phyloP scores from a whole-genome alignment of 2,888 invertebrate species.

The Mechanitis mazaeus region DNA sequence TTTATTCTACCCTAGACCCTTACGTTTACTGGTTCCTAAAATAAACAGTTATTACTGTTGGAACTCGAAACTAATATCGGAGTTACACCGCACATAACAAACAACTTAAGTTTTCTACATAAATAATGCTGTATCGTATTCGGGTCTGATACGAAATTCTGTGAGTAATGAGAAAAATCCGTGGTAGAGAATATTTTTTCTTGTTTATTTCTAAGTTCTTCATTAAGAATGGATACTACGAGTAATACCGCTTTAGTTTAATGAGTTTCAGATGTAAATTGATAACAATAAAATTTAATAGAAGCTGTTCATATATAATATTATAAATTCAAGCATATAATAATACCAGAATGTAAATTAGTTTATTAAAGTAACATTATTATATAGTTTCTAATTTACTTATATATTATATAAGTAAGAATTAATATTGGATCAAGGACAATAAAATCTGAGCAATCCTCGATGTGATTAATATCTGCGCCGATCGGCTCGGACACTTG shows the following conservation, averaged over 20 bases:
- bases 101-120: constrained; percentile 48
- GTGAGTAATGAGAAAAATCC: constrained; percentile 21
- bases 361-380: too few relatives aligned
- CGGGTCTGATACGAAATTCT: constrained; percentile 31
- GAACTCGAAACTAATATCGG: constrained; percentile 44
- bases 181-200: constrained; percentile 10
- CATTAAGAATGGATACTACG: too few relatives aligned
- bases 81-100: constrained; percentile 50
- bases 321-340: too few relatives aligned
- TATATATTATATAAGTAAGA: not conserved
- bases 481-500: constrained; percentile 33
- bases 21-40: constrained; percentile 1
- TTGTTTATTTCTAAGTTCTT: not conserved
- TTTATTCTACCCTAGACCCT: constrained; percentile 1
- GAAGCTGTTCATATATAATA: too few relatives aligned
- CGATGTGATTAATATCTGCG: constrained; percentile 33
- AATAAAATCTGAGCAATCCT: constrained; percentile 23
- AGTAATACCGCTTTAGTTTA: too few relatives aligned
- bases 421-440: constrained; percentile 19
- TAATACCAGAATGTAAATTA: too few relatives aligned
- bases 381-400: too few relatives aligned
- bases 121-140: constrained; percentile 42
- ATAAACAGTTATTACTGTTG: constrained; percentile 33
- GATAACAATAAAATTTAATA: too few relatives aligned
- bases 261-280: too few relatives aligned